Percentiles rank a stretch among this genome's conserved stretches.
phyloP scores from a whole-genome alignment of 2,888 invertebrate species.

The Tortrix viridana region DNA sequence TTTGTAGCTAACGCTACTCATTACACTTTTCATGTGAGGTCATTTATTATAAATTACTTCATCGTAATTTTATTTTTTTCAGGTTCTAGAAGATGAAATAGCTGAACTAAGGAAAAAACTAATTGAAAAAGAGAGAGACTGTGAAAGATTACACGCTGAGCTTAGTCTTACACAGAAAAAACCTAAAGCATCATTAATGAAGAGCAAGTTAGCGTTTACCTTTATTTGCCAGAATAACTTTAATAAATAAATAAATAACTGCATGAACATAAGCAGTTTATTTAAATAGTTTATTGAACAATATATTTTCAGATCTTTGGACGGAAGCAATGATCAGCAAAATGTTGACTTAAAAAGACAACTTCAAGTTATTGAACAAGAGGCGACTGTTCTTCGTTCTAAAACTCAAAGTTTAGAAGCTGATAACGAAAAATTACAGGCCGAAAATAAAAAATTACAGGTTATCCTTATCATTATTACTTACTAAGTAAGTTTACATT shows the following conservation, averaged over 20 bases:
- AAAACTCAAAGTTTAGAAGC: constrained; percentile 88
- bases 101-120: constrained; percentile 89
- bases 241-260: too few species aligned
- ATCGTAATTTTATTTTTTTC: constrained; percentile 37
- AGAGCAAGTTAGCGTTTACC: constrained; percentile 84
- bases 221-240: neutral
- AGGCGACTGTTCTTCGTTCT: constrained; percentile 87
- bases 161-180: constrained; percentile 86
- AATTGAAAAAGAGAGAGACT: constrained; percentile 92
- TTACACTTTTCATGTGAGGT: too few species aligned
- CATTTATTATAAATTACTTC: neutral
- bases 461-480: constrained; percentile 49
- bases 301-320: constrained; percentile 79
- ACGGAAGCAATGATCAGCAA: constrained; percentile 83
- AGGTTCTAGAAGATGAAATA: constrained; percentile 89
- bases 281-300: constrained; percentile 20
- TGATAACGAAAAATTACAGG: constrained; percentile 89
- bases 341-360: constrained; percentile 89
- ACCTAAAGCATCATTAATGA: constrained; percentile 85
- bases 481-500: neutral
- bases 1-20: too few species aligned
- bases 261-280: neutral
- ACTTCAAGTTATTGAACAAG: constrained; percentile 90
- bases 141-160: constrained; percentile 90
- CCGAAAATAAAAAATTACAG: constrained; percentile 89